Evolutionary conservation across 2,113 vertebrate species (phyloP).

Genomic region (Pteronura brasiliensis): DNA sequence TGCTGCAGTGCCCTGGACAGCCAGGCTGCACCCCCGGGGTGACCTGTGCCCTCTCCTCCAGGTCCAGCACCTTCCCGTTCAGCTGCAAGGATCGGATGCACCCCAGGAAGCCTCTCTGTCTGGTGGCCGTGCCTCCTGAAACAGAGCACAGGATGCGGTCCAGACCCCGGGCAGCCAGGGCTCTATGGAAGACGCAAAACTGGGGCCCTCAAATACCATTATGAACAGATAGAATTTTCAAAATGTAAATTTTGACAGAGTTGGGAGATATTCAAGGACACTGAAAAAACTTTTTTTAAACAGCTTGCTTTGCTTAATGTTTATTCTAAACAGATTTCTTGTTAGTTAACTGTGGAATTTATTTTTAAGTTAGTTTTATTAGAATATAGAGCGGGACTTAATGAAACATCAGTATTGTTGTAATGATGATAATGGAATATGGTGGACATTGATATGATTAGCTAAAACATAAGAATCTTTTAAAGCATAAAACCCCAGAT

Average conservation of each 20-base stretch:
- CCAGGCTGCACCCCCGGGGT: constrained; percentile 91
- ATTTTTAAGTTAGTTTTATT: neutral
- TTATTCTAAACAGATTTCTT: neutral
- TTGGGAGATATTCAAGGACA: neutral
- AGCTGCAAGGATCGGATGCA: constrained; percentile 91
- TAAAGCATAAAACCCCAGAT: neutral
- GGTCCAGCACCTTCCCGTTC: constrained; percentile 89
- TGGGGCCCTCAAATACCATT: neutral
- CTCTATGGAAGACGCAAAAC: accelerated
- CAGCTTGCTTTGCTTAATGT: neutral
- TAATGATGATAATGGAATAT: no score
- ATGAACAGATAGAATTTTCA: neutral
- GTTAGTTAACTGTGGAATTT: neutral
- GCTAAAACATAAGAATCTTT: neutral
- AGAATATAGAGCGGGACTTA: neutral
- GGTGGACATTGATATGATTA: neutral
- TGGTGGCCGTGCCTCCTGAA: constrained; percentile 91
- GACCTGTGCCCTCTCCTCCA: constrained; percentile 90
- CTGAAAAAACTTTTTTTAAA: neutral
- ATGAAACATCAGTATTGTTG: neutral
- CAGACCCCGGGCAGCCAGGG: neutral
- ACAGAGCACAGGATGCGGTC: neutral
- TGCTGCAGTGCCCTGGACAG: constrained; percentile 93
- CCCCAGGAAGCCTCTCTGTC: constrained; percentile 92
- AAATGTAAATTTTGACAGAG: neutral